Conservation (phyloP, 2,888 invertebrate species). For the Acronicta psi region DNA sequence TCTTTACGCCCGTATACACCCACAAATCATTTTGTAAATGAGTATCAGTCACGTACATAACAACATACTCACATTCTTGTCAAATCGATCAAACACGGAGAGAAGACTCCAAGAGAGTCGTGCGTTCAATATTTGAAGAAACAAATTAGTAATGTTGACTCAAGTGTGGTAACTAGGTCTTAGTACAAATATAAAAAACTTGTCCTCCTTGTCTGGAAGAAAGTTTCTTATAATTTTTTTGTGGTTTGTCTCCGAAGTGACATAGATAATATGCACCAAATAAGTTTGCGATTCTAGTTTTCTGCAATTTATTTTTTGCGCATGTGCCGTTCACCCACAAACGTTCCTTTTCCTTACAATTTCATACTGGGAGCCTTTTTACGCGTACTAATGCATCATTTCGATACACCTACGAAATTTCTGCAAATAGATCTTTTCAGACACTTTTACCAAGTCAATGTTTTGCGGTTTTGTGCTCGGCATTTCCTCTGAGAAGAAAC, state of each 20-base stretch:
- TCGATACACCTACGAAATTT: no score
- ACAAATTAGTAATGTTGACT: conserved; percentile 31
- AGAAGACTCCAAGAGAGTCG: conserved; percentile 17
- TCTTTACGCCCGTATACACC: conserved; percentile 29
- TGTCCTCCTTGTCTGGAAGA: not conserved
- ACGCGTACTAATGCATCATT: no score
- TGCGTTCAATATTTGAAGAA: conserved; percentile 32
- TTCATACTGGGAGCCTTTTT: no score
- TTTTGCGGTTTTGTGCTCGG: no score
- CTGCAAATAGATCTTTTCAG: no score
- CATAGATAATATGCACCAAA: no score
- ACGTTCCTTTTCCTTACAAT: no score
- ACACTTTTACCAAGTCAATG: no score
- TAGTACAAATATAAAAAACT: conserved; percentile 13
- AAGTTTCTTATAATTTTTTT: not conserved
- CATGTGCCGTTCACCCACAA: no score
- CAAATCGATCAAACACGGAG: conserved; percentile 38
- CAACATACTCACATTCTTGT: conserved; percentile 21
- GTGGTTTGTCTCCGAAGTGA: no score
- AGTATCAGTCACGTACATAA: conserved; percentile 36
- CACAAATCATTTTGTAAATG: conserved; percentile 28
- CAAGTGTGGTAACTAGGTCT: conserved; percentile 35
- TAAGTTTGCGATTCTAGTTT: no score
- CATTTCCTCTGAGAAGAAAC: no score
- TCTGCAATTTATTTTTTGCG: not conserved